These are phyloP conservation scores for Stegodyphus dumicola DNA, from an alignment of 1,140 invertebrate genomes.

Conservation along the genomic window DNA sequence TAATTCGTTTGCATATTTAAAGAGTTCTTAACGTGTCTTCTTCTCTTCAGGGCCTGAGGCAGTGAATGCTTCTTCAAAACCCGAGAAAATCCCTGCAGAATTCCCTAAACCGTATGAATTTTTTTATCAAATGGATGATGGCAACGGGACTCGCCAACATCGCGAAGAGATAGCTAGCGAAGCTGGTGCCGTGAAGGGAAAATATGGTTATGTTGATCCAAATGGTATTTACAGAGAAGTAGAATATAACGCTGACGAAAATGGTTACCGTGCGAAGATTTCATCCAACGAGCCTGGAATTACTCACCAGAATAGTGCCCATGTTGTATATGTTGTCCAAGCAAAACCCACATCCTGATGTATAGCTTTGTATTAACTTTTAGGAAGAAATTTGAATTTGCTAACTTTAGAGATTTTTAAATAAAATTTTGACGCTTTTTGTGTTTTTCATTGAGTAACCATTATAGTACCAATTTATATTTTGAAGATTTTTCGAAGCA, in stretches of 20 bases:
- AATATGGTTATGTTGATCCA: slow-evolving; percentile 61
- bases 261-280: slow-evolving; percentile 63
- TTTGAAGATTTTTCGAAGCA: too few species aligned
- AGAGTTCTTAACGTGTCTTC: background rate
- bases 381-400: too few species aligned
- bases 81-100: background rate
- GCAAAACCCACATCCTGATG: background rate
- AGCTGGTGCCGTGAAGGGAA: slow-evolving; percentile 61
- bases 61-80: background rate
- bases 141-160: slow-evolving; percentile 24
- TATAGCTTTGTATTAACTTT: too few species aligned
- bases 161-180: slow-evolving; percentile 62
- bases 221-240: slow-evolving; percentile 62
- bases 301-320: slow-evolving; percentile 59
- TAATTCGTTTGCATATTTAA: background rate
- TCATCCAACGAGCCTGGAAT: slow-evolving; percentile 63
- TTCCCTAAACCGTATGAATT: slow-evolving; percentile 42
- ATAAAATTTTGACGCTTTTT: too few species aligned
- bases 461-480: too few species aligned
- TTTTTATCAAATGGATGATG: slow-evolving; percentile 41
- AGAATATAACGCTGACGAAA: slow-evolving; percentile 62
- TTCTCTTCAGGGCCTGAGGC: background rate
- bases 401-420: too few species aligned
- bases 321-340: slow-evolving; percentile 17
- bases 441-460: too few species aligned